Evolutionary conservation across 1,140 invertebrate species (phyloP).

Genomic region (honey bee (Apis mellifera)): Amel_HAv3.1 CM009944.2:8109501-8110000

Average conservation of each 20-base stretch:
- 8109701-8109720: slow-evolving; percentile 5
- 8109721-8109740: background rate
- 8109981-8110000: background rate
- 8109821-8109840: slow-evolving; percentile 23
- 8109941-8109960: slow-evolving; percentile 19
- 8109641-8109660: too few species aligned
- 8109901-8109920: background rate
- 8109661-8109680: too few species aligned
- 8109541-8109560: background rate
- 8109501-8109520: background rate
- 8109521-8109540: background rate
- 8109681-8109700: background rate
- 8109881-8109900: slow-evolving; percentile 66
- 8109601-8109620: too few species aligned
- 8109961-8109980: slow-evolving; percentile 13
- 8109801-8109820: slow-evolving; percentile 38
- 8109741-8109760: background rate
- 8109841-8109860: slow-evolving; percentile 58
- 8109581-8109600: background rate
- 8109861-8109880: slow-evolving; percentile 69
- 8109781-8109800: slow-evolving; percentile 12
- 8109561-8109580: background rate
- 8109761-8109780: slow-evolving; percentile 19
- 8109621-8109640: too few species aligned
- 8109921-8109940: slow-evolving; percentile 64